Conservation (phyloP, 2,797 vertebrate genomes). For the Chelmon rostratus region DNA sequence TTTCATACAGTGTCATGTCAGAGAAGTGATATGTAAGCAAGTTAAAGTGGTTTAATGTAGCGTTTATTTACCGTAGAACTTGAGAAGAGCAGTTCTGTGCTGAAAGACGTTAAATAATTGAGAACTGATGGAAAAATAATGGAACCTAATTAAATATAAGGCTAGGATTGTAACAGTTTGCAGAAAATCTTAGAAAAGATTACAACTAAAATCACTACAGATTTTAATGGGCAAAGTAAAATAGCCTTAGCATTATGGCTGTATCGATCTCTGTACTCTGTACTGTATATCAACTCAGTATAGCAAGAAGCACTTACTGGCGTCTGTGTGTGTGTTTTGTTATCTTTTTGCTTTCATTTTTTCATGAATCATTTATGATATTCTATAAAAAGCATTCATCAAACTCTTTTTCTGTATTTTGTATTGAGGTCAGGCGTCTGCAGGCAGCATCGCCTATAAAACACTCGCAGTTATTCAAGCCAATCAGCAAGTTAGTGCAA, state of each 20-base stretch:
- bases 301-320: neutral
- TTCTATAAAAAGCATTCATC: neutral
- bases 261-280: neutral
- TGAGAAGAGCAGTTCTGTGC: neutral
- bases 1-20: slow-evolving; percentile 6
- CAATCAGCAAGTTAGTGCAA: no score
- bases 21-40: slow-evolving; percentile 12
- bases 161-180: no score
- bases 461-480: no score
- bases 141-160: neutral
- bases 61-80: slow-evolving; percentile 5
- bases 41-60: neutral
- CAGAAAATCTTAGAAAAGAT: neutral
- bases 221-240: neutral
- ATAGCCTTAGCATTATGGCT: neutral
- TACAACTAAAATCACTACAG: neutral
- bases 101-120: neutral
- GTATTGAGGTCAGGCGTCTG: neutral
- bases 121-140: neutral
- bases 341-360: neutral
- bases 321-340: neutral
- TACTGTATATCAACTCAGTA: neutral
- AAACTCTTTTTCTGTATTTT: slow-evolving; percentile 6
- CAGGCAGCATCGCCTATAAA: neutral
- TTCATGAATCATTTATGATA: slow-evolving; percentile 10